Conservation (phyloP, 92 coral and sea anemone species). For the Phenganax stokvisi region DNA sequence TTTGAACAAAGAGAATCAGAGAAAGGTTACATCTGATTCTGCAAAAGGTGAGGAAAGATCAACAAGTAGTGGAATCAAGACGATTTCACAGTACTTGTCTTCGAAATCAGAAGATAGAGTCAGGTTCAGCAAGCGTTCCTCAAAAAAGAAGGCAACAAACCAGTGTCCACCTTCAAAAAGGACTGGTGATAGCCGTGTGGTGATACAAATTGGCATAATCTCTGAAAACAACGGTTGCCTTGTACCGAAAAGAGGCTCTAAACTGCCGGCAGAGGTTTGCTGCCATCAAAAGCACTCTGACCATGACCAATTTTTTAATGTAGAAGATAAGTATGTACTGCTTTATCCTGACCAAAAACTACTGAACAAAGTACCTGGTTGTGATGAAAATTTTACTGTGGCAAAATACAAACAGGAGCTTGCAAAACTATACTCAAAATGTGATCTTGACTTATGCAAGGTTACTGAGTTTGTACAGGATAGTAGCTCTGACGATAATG, state of each 20-base stretch:
- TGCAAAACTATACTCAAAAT: no score
- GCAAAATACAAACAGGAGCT: constrained; percentile 40
- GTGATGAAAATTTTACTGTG: constrained; percentile 39
- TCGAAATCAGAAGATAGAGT: neutral
- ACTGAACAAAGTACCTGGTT: constrained; percentile 43
- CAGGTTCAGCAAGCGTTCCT: neutral
- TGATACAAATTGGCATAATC: neutral
- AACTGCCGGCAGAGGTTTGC: constrained; percentile 5
- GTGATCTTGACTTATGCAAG: neutral
- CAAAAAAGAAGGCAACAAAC: neutral
- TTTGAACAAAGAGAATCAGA: no score
- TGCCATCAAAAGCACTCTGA: constrained; percentile 44
- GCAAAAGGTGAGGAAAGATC: neutral
- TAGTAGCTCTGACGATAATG: neutral
- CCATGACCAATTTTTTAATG: neutral
- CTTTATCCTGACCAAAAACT: constrained; percentile 50
- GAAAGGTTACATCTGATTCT: neutral
- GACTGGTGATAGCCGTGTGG: no score
- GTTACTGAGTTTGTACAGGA: neutral
- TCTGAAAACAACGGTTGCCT: neutral
- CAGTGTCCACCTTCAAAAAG: neutral
- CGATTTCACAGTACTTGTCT: neutral
- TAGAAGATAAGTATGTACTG: constrained; percentile 35
- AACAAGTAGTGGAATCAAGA: neutral
- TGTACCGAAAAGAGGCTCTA: constrained; percentile 18